A percentile compares a stretch with the other conserved stretches of the same genome.
Evolutionary conservation across 2,113 vertebrate genomes (phyloP).

Genomic region (Crotalus helleri): DNA sequence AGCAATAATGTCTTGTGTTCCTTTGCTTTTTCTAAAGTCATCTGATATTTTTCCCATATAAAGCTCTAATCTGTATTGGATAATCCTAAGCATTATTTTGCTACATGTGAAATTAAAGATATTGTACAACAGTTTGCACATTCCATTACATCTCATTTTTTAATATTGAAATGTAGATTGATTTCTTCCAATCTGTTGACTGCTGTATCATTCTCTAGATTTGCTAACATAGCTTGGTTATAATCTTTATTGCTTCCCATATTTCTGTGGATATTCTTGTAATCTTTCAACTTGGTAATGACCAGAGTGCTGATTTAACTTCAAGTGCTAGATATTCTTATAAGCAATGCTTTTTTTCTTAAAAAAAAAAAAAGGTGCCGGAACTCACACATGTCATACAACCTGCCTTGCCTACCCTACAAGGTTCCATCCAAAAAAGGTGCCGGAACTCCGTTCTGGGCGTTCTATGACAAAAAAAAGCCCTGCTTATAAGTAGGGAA

Average conservation of each 20-base stretch:
- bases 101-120: neutral
- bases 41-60: neutral
- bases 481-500: neutral
- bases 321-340: neutral
- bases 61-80: neutral
- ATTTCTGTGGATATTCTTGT: neutral
- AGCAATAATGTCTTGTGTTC: neutral
- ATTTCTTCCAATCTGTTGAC: neutral
- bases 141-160: neutral
- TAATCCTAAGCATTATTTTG: neutral
- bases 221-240: neutral
- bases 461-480: too few species aligned
- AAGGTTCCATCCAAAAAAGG: too few species aligned
- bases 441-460: too few species aligned
- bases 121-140: neutral
- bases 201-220: neutral
- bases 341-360: neutral
- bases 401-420: too few species aligned
- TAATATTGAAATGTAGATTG: neutral
- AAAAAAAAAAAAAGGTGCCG: too few species aligned
- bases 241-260: neutral
- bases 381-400: too few species aligned
- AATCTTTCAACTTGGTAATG: neutral
- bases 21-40: neutral
- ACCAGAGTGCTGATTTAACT: neutral